Conservation (phyloP, 2,797 vertebrate genomes). For the Ambastaia sidthimunki region DNA sequence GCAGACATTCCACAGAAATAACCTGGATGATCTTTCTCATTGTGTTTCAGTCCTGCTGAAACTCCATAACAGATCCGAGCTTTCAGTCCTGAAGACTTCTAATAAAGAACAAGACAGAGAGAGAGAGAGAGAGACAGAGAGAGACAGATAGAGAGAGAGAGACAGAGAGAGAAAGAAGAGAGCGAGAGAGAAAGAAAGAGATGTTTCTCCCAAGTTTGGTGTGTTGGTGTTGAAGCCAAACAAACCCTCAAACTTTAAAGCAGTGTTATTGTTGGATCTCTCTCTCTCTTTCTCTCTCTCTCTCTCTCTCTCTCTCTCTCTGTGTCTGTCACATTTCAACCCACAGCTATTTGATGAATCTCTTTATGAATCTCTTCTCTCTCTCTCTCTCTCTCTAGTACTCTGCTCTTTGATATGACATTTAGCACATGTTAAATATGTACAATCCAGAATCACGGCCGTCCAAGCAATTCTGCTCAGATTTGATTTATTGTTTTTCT, state of each 20-base stretch:
- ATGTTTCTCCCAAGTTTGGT: constrained; percentile 87
- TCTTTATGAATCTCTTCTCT: constrained; percentile 8
- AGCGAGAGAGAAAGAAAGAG: constrained; percentile 47
- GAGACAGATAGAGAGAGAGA: constrained; percentile 51
- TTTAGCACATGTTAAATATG: constrained; percentile 56
- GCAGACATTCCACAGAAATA: constrained; percentile 68
- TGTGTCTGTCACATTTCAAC: constrained; percentile 57
- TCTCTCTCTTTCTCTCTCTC: constrained; percentile 27
- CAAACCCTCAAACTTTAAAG: constrained; percentile 72
- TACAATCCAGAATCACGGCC: constrained; percentile 55
- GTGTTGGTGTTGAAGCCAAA: constrained; percentile 75
- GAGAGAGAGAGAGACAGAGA: constrained; percentile 48
- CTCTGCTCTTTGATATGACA: constrained; percentile 72
- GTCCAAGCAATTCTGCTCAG: constrained; percentile 53
- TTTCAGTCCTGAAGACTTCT: constrained; percentile 65
- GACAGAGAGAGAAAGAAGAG: constrained; percentile 39
- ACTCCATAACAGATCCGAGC: constrained; percentile 49
- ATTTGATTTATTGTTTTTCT: constrained; percentile 48
- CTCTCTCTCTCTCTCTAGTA: constrained; percentile 42
- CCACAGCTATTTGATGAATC: constrained; percentile 60
- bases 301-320: constrained; percentile 19
- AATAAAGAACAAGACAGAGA: constrained; percentile 63
- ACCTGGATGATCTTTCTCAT: constrained; percentile 46
- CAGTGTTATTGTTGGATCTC: constrained; percentile 58
- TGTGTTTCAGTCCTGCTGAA: constrained; percentile 67